Evolutionary conservation across 2,888 invertebrate genomes (phyloP).

Genomic region (Orchesellides sinensis): DNA sequence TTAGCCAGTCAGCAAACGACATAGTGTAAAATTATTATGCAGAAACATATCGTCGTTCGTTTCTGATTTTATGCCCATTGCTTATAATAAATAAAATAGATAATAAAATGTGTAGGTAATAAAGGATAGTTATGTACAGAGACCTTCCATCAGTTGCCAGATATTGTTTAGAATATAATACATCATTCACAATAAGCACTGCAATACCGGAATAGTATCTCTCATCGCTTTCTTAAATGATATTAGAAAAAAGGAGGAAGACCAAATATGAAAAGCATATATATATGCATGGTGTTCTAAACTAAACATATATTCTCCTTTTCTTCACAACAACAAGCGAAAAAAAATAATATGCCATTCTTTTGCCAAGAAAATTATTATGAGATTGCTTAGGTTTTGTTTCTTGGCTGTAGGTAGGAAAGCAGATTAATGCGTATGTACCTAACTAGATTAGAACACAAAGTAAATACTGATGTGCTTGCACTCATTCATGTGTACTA

Average conservation of each 20-base stretch:
- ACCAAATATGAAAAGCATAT: slow-evolving; percentile 24
- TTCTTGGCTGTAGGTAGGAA: neutral
- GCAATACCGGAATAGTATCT: slow-evolving; percentile 45
- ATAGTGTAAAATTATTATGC: neutral
- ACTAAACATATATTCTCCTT: too few species aligned
- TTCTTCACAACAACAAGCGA: neutral
- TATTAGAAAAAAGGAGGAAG: slow-evolving; percentile 30
- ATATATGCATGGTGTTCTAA: neutral
- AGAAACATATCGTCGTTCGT: too few species aligned
- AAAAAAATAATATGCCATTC: slow-evolving; percentile 3
- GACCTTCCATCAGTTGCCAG: slow-evolving; percentile 4
- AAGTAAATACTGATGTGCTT: slow-evolving; percentile 8
- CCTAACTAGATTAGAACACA: slow-evolving; percentile 9
- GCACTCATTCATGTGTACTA: slow-evolving; percentile 16
- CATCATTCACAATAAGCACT: slow-evolving; percentile 33
- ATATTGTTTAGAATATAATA: slow-evolving; percentile 35
- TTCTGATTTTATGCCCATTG: too few species aligned
- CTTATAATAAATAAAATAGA: too few species aligned
- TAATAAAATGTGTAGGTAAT: too few species aligned
- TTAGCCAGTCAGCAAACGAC: neutral
- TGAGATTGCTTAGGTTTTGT: slow-evolving; percentile 4
- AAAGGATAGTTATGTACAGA: too few species aligned
- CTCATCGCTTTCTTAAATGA: slow-evolving; percentile 52
- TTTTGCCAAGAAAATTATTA: slow-evolving; percentile 26
- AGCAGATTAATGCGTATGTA: neutral